phyloP scores from a whole-genome alignment of 2,888 invertebrate genomes.

The Watsonalla cultraria region DNA sequence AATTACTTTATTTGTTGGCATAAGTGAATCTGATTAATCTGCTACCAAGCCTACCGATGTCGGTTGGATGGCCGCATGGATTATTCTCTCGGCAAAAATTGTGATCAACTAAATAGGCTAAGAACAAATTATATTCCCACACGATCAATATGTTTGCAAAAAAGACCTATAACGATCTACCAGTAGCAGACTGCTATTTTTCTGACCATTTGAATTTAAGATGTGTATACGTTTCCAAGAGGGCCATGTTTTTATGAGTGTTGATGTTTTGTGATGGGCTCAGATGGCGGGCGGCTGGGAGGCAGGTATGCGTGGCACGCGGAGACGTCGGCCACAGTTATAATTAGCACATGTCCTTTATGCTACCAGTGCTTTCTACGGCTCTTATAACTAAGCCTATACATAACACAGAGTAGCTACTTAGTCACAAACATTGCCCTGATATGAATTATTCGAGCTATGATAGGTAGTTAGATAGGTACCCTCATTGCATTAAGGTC shows the following conservation, averaged over 20 bases:
- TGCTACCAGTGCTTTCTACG: constrained; percentile 28
- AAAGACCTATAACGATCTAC: no score
- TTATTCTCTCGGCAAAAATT: constrained; percentile 1
- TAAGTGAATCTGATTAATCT: constrained; percentile 27
- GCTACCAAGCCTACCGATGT: constrained; percentile 11
- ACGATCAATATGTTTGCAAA: no score
- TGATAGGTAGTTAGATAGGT: background rate
- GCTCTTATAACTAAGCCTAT: constrained; percentile 35
- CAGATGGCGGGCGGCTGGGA: constrained; percentile 20
- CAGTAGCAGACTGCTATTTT: no score
- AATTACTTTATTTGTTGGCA: constrained; percentile 26
- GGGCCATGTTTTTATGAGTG: constrained; percentile 20
- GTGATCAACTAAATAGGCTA: no score
- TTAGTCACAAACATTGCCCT: no score
- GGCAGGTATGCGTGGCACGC: constrained; percentile 49
- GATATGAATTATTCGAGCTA: no score
- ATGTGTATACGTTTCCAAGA: no score
- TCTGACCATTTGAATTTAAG: no score
- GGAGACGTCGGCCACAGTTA: constrained; percentile 41
- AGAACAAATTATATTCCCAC: no score
- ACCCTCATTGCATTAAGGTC: background rate
- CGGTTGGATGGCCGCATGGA: constrained; percentile 16
- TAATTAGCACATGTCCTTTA: constrained; percentile 56
- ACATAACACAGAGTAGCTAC: background rate
- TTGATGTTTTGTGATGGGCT: constrained; percentile 33